These are phyloP conservation scores for Prochilodus magdalenae DNA, from an alignment of 2,113 vertebrate genomes.

Conservation along the genomic window DNA sequence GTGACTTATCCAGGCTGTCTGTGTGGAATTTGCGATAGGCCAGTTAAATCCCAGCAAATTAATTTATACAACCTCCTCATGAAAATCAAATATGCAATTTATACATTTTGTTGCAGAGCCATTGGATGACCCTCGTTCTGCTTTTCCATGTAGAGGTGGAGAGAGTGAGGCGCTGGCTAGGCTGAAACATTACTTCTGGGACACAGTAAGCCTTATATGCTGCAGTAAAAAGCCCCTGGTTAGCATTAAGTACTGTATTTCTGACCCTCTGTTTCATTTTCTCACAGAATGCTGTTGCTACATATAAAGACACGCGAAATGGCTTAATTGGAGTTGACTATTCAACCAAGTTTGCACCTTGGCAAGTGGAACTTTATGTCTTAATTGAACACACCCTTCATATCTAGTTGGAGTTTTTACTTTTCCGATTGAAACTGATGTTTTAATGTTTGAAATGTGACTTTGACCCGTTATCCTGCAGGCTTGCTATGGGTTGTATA, in stretches of 20 bases:
- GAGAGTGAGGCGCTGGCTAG: slow-evolving; percentile 81
- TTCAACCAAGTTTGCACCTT: slow-evolving; percentile 84
- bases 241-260: too few species aligned
- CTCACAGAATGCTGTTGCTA: slow-evolving; percentile 76
- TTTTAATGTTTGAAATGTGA: background rate
- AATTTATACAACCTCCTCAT: too few species aligned
- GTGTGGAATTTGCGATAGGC: background rate
- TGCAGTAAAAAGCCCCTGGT: too few species aligned
- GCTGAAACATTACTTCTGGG: slow-evolving; percentile 85
- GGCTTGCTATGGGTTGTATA: slow-evolving; percentile 83
- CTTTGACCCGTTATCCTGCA: slow-evolving; percentile 60
- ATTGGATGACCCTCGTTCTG: slow-evolving; percentile 74
- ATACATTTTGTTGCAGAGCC: slow-evolving; percentile 68
- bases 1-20: too few species aligned
- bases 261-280: background rate
- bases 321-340: slow-evolving; percentile 80
- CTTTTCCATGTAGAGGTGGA: slow-evolving; percentile 82
- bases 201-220: slow-evolving; percentile 72
- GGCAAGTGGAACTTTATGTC: slow-evolving; percentile 69
- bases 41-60: background rate
- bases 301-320: slow-evolving; percentile 84
- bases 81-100: too few species aligned
- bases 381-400: background rate
- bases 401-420: background rate
- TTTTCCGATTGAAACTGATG: background rate